Base-by-base conservation (phyloP, 1,140 invertebrate genomes). In the Aleiodes sp. region DNA sequence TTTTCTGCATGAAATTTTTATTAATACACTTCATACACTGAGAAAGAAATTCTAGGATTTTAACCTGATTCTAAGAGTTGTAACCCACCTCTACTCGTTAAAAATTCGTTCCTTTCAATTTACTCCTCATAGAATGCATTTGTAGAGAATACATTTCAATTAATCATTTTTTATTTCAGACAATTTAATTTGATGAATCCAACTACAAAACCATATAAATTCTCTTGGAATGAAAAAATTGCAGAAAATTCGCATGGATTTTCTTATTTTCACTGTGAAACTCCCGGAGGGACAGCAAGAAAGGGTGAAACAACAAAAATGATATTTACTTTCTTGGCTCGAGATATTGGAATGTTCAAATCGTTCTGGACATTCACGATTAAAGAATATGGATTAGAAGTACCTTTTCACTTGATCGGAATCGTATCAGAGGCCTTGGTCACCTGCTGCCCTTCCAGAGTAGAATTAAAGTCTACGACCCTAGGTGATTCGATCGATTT, bases 341-440 rank as follows among this genome's bases (percentile, higher is more conserved):
- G 80, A 21, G 60, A 79, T 12, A 56, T 79, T 14, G 86, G 86
- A 60, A 77, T 68, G 10, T 87, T 82, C 37, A 84, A 87, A 76
- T 80, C 80, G 12, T 82, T 84, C 65, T 88, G 85, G 79, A 71
- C 76, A 37, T 87, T 87, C 52, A 71, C 66, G n/a, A 83, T 87
- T 61, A 68, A 79, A 1, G 77, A 81, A 73, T 83, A 84, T 63
- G 73, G 83, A 60, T 39, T 87, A 1, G 57, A 77, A 66, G 76
- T 71, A 59, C 71, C 75, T 24, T 86, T 88, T 60, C 70, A 87
- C 0, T 61, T 88, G 0, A 79, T 83, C n/a, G 84, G 77, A 2
- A 71, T 65, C 6, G 86, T 86, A 4, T 70, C 71, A 24, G 84
- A 87, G 68, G 85, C 87, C 3, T 78, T 66, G 12, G 73, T 87